Conservation (phyloP, 2,797 vertebrate species). For the Helostoma temminkii region DNA sequence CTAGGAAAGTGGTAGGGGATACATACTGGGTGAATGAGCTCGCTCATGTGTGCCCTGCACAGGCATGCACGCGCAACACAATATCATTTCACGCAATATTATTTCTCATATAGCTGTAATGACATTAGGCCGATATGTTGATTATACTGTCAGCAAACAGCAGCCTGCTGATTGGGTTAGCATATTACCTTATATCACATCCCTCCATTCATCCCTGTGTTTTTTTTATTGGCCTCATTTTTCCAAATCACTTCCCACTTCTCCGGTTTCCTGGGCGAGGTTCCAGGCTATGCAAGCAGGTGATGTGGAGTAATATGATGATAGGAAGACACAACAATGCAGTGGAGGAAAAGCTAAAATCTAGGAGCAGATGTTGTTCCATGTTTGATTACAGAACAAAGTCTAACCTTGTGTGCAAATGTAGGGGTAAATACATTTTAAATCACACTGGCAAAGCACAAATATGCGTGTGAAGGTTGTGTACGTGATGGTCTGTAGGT, state of each 20-base stretch:
- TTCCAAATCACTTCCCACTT: conserved; percentile 83
- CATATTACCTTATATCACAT: conserved; percentile 83
- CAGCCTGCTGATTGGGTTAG: conserved; percentile 82
- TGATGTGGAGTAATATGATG: conserved; percentile 75
- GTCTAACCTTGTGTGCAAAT: conserved; percentile 31
- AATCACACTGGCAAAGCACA: conserved; percentile 32
- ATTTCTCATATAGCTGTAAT: conserved; percentile 84
- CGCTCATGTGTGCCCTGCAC: conserved; percentile 48
- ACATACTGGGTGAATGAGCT: conserved; percentile 50
- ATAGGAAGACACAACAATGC: conserved; percentile 62
- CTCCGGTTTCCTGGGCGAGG: conserved; percentile 72
- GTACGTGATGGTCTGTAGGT: conserved; percentile 22
- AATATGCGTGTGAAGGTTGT: conserved; percentile 6
- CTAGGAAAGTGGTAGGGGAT: conserved; percentile 24
- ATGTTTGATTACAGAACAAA: conserved; percentile 5
- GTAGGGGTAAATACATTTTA: conserved; percentile 39
- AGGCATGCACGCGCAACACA: conserved; percentile 48
- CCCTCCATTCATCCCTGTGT: conserved; percentile 77
- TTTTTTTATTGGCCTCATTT: conserved; percentile 85
- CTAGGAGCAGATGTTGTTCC: conserved; percentile 47
- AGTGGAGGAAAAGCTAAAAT: conserved; percentile 35
- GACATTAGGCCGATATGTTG: conserved; percentile 83
- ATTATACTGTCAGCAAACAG: conserved; percentile 84
- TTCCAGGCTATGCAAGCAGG: conserved; percentile 79
- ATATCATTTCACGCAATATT: conserved; percentile 82